Percentiles rank a stretch among this genome's conserved stretches.
These are phyloP conservation scores for Dysmachus trigonus DNA, from an alignment of 2,888 invertebrate genomes.

Conservation along the genomic window DNA sequence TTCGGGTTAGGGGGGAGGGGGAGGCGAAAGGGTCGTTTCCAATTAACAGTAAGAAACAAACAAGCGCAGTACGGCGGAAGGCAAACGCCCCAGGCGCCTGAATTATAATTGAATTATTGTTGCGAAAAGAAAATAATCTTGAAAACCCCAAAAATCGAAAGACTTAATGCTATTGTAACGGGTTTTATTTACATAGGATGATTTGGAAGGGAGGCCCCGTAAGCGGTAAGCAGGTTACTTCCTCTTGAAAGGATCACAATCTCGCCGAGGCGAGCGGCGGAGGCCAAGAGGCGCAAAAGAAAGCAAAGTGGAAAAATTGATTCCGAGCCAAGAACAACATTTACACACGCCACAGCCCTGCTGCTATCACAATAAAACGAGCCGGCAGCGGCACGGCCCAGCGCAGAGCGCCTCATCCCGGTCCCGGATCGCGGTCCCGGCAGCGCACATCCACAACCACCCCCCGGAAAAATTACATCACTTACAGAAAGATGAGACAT, in stretches of 20 bases:
- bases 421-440: background rate
- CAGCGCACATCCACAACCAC: background rate
- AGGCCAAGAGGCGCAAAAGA: constrained; percentile 36
- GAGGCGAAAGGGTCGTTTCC: constrained; percentile 43
- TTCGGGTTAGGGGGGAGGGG: background rate
- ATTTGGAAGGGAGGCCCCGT: constrained; percentile 45
- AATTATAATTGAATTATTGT: constrained; percentile 52
- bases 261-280: constrained; percentile 2
- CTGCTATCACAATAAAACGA: constrained; percentile 26
- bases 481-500: constrained; percentile 51
- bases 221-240: constrained; percentile 47
- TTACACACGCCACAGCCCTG: constrained; percentile 44
- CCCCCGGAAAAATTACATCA: constrained; percentile 48
- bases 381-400: background rate
- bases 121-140: constrained; percentile 52
- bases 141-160: constrained; percentile 49
- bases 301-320: constrained; percentile 49
- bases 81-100: constrained; percentile 42
- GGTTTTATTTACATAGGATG: constrained; percentile 51
- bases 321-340: constrained; percentile 47
- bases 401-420: background rate
- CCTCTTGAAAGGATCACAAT: constrained; percentile 47
- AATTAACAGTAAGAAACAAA: constrained; percentile 50
- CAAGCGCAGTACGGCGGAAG: constrained; percentile 42
- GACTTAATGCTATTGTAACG: constrained; percentile 51